A percentile compares a stretch with the other conserved stretches of the same genome.
These are phyloP conservation scores for Idaea straminata DNA, from an alignment of 2,888 invertebrate species.

Conservation along the genomic window DNA sequence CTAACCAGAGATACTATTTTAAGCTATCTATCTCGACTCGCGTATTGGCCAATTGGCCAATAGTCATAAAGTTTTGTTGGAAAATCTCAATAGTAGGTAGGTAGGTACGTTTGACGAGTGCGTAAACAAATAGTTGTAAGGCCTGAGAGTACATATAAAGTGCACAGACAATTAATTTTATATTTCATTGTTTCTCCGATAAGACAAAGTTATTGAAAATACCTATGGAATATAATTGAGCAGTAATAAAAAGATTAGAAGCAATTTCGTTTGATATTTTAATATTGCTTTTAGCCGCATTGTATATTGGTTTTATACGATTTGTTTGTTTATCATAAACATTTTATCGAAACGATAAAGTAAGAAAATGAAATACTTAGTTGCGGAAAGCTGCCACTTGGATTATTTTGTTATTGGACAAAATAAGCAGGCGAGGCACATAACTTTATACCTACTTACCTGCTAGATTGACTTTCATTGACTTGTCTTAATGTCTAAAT, in stretches of 20 bases:
- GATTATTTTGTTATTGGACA: background rate
- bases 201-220: background rate
- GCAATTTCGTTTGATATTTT: conserved; percentile 17
- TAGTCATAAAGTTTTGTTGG: no score
- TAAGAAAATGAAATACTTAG: background rate
- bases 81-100: no score
- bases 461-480: no score
- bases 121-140: no score
- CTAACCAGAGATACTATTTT: no score
- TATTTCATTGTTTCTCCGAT: background rate
- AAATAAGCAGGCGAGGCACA: background rate
- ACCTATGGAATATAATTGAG: background rate
- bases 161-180: background rate
- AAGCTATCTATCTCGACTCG: no score
- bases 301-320: background rate
- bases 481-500: no score
- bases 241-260: conserved; percentile 16
- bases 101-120: no score
- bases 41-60: no score
- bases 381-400: background rate
- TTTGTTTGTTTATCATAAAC: conserved; percentile 5
- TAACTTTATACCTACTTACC: no score
- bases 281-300: conserved; percentile 1
- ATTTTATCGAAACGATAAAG: conserved; percentile 25
- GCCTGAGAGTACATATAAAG: no score